Percentiles rank a stretch among this genome's conserved stretches.
These are phyloP conservation scores for Mus caroli DNA, from an alignment of 2,797 vertebrate genomes.

Conservation along the genomic window DNA sequence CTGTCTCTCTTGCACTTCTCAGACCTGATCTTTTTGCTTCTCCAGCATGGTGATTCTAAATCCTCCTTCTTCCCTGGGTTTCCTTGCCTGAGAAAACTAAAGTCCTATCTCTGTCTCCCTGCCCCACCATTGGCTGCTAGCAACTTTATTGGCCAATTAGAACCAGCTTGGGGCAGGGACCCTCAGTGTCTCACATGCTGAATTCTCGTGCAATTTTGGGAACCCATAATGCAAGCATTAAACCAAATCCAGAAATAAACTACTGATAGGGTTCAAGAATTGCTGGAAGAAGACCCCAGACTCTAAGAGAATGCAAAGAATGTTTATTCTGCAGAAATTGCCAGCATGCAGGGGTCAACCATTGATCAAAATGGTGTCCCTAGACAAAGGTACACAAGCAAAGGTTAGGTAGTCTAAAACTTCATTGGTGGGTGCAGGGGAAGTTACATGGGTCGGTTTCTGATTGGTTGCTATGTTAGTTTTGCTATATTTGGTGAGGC, in stretches of 20 bases:
- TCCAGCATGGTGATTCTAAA: neutral
- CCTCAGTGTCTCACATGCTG: neutral
- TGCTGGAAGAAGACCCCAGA: neutral
- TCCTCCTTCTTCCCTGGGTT: neutral
- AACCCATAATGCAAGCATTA: neutral
- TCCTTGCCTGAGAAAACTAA: neutral
- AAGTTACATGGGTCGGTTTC: neutral
- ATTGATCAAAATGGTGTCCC: neutral
- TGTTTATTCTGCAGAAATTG: neutral
- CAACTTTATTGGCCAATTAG: neutral
- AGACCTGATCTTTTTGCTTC: neutral
- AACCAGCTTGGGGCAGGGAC: neutral
- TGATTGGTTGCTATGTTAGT: neutral
- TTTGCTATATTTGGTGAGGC: too few species aligned
- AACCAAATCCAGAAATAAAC: neutral
- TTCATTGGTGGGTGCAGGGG: neutral
- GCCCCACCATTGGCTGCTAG: neutral
- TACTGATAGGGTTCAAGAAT: neutral
- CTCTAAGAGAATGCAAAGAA: neutral
- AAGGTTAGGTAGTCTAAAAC: neutral
- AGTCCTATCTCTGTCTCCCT: neutral
- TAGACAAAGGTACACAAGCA: neutral
- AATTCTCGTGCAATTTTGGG: neutral
- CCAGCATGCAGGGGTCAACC: neutral
- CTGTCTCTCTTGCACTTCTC: neutral